phyloP scores from a whole-genome alignment of 2,888 invertebrate genomes.

The Sclerodermus sp. region DNA sequence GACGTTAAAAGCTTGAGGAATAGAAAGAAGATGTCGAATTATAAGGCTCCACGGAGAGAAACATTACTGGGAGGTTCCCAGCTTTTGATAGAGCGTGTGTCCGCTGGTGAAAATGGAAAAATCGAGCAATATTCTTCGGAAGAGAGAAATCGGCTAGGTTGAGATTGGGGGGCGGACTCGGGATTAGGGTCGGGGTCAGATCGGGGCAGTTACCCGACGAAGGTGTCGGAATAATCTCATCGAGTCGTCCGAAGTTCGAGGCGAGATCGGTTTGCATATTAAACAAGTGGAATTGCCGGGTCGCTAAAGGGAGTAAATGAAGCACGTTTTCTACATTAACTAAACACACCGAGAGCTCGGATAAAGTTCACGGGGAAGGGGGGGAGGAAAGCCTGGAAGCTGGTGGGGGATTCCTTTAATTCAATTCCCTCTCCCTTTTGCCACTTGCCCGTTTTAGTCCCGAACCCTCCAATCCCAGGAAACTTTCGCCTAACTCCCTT shows the following conservation, averaged over 20 bases:
- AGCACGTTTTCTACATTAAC: slow-evolving; percentile 31
- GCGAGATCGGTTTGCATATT: slow-evolving; percentile 33
- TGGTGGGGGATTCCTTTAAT: slow-evolving; percentile 20
- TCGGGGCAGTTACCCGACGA: not conserved
- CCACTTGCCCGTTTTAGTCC: not conserved
- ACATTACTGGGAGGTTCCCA: too few relatives aligned
- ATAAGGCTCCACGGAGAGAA: too few relatives aligned
- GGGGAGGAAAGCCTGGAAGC: not conserved
- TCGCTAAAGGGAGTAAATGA: slow-evolving; percentile 22
- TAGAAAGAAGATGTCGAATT: too few relatives aligned
- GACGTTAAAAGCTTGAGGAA: too few relatives aligned
- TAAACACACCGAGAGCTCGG: slow-evolving; percentile 14
- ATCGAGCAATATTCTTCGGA: slow-evolving; percentile 12
- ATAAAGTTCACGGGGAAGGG: not conserved
- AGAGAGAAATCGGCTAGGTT: not conserved
- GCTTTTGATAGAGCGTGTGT: slow-evolving; percentile 17
- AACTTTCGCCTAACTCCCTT: not conserved
- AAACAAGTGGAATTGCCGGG: slow-evolving; percentile 26
- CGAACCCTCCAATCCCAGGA: not conserved
- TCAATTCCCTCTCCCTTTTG: slow-evolving; percentile 24
- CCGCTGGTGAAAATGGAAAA: slow-evolving; percentile 7
- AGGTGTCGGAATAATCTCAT: slow-evolving; percentile 21
- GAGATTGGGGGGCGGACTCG: not conserved
- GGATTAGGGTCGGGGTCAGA: not conserved
- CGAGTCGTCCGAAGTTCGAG: slow-evolving; percentile 17